phyloP scores from a whole-genome alignment of 1,140 invertebrate species.

The Frieseomelitta varia region DNA sequence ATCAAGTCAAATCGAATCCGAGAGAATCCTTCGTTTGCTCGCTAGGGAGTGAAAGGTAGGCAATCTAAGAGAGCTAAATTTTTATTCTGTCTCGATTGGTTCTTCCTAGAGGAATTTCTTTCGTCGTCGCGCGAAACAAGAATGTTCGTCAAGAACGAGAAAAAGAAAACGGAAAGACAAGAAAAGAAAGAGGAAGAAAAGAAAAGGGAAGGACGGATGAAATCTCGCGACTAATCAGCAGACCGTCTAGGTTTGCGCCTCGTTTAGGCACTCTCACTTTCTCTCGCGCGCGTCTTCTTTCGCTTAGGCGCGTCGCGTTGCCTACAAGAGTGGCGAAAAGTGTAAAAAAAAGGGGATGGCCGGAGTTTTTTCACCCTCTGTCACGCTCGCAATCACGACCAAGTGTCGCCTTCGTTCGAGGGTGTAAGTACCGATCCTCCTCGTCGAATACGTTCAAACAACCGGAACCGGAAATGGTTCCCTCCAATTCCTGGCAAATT shows the following conservation, averaged over 20 bases:
- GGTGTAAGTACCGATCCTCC: constrained; percentile 59
- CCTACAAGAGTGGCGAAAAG: constrained; percentile 33
- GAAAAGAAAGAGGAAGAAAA: background rate
- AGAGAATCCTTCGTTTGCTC: background rate
- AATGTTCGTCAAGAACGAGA: constrained; percentile 44
- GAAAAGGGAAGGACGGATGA: constrained; percentile 43
- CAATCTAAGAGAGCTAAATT: background rate
- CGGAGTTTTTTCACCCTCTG: constrained; percentile 61
- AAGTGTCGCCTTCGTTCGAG: constrained; percentile 58
- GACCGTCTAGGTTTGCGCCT: constrained; percentile 61
- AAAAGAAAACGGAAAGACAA: background rate
- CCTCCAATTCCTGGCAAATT: constrained; percentile 51
- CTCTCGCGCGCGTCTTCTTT: background rate
- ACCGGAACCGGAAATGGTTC: constrained; percentile 63
- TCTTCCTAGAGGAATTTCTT: constrained; percentile 33
- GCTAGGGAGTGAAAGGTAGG: background rate
- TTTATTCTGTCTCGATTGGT: constrained; percentile 6
- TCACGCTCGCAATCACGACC: constrained; percentile 61
- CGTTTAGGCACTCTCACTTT: background rate
- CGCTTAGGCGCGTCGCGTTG: constrained; percentile 18
- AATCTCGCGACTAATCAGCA: constrained; percentile 69
- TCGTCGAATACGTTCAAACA: constrained; percentile 59
- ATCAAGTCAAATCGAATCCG: background rate
- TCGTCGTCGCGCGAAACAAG: constrained; percentile 21
- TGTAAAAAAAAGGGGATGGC: constrained; percentile 50